Evolutionary conservation across 2,888 invertebrate species (phyloP).

Genomic region (Caenorhabditis sulstoni): DNA sequence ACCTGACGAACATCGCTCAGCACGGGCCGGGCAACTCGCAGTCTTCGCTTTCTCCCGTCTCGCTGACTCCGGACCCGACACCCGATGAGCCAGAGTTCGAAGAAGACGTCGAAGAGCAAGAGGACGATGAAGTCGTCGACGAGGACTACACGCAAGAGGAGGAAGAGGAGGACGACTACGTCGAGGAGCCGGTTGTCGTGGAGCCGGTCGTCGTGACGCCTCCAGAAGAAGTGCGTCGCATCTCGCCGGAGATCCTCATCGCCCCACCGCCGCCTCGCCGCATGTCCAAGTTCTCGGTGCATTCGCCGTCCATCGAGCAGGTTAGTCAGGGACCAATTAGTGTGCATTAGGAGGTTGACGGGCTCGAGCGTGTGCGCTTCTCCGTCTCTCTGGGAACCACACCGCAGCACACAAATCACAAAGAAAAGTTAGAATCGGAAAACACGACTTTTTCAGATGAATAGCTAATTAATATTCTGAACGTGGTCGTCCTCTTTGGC

Average conservation of each 20-base stretch:
- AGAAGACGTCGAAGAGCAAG: conserved; percentile 37
- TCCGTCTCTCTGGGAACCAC: conserved; percentile 15
- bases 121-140: conserved; percentile 21
- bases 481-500: conserved; percentile 4
- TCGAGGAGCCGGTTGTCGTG: conserved; percentile 19
- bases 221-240: conserved; percentile 34
- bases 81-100: conserved; percentile 53
- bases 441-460: conserved; percentile 15
- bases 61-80: conserved; percentile 57
- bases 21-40: conserved; percentile 22
- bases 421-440: conserved; percentile 1
- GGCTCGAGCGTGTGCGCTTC: neutral
- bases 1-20: conserved; percentile 32
- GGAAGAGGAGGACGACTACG: conserved; percentile 20
- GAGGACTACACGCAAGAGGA: conserved; percentile 19
- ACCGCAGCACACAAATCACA: conserved; percentile 6
- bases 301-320: conserved; percentile 76
- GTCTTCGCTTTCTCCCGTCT: conserved; percentile 51
- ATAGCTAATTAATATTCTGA: conserved; percentile 45
- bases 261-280: conserved; percentile 54
- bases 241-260: conserved; percentile 41
- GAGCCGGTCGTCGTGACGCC: conserved; percentile 36
- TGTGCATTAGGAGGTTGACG: conserved; percentile 18
- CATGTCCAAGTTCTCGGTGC: conserved; percentile 71
- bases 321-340: conserved; percentile 58